Evolutionary conservation across 2,888 invertebrate genomes (phyloP).

Genomic region (Sarcophaga carnaria): DNA sequence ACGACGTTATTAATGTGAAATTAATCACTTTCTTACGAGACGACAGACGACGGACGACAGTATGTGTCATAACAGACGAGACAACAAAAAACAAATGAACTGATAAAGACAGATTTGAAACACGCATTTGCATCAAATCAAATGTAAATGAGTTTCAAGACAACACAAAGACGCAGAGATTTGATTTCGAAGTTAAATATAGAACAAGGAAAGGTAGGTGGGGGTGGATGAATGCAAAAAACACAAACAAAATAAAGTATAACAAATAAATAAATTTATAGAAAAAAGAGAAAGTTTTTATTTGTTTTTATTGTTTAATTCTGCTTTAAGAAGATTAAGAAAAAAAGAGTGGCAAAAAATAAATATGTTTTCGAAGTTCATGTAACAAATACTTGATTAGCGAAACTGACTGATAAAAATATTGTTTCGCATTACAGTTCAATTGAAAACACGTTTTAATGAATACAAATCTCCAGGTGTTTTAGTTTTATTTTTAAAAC

Average conservation of each 20-base stretch:
- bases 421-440: too few relatives aligned
- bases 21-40: slow-evolving; percentile 9
- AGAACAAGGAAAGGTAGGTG: background rate
- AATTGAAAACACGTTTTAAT: too few relatives aligned
- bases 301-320: too few relatives aligned
- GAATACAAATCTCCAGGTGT: background rate
- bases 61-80: background rate
- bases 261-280: slow-evolving; percentile 14
- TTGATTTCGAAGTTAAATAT: slow-evolving; percentile 15
- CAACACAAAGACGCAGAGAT: background rate
- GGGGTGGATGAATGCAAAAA: slow-evolving; percentile 5
- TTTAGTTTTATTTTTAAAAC: slow-evolving; percentile 15
- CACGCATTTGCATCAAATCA: background rate
- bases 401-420: too few relatives aligned
- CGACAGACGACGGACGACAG: too few relatives aligned
- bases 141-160: too few relatives aligned
- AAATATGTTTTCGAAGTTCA: background rate
- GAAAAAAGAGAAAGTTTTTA: slow-evolving; percentile 44
- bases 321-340: too few relatives aligned
- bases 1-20: slow-evolving; percentile 11
- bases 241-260: background rate
- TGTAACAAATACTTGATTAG: background rate
- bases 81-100: slow-evolving; percentile 34
- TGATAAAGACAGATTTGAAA: slow-evolving; percentile 20
- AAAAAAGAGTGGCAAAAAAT: background rate